These are phyloP conservation scores for Mormyrops boulengeri DNA, from an alignment of 2,797 vertebrate genomes.

Conservation along the genomic window DNA sequence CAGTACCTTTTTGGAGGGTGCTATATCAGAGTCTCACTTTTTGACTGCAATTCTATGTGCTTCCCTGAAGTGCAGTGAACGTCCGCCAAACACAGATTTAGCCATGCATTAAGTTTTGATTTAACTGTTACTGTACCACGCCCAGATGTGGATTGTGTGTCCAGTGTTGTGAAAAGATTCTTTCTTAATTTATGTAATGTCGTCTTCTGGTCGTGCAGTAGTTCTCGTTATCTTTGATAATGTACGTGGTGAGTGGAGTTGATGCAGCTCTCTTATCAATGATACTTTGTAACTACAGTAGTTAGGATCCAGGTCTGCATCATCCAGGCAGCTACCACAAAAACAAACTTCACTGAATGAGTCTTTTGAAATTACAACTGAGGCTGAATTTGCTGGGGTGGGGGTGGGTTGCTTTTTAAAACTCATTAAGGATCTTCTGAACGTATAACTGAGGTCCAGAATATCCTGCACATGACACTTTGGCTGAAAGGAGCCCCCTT, in stretches of 20 bases:
- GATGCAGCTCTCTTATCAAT: not conserved
- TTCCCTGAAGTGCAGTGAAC: not conserved
- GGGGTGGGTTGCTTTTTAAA: not conserved
- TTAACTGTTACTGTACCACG: not conserved
- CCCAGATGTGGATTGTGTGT: not conserved
- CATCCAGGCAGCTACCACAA: not conserved
- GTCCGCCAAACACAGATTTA: not conserved
- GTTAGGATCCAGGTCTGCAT: not conserved
- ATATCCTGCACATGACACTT: not conserved
- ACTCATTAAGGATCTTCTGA: not conserved
- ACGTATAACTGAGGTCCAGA: not conserved
- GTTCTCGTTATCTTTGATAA: not conserved
- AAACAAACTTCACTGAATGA: not conserved
- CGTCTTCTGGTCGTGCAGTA: not conserved
- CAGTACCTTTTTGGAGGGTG: not conserved
- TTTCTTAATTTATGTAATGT: not conserved
- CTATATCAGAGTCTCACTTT: not conserved
- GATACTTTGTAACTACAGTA: not conserved
- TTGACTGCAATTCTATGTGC: not conserved
- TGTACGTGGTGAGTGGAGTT: not conserved
- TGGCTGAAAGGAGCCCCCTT: not conserved
- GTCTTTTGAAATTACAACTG: not conserved
- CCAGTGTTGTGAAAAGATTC: not conserved
- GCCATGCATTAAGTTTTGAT: not conserved
- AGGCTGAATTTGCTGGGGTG: not conserved